These are phyloP conservation scores for Trichogramma dendrolimi DNA, from an alignment of 2,888 invertebrate genomes.

Conservation along the genomic window DNA sequence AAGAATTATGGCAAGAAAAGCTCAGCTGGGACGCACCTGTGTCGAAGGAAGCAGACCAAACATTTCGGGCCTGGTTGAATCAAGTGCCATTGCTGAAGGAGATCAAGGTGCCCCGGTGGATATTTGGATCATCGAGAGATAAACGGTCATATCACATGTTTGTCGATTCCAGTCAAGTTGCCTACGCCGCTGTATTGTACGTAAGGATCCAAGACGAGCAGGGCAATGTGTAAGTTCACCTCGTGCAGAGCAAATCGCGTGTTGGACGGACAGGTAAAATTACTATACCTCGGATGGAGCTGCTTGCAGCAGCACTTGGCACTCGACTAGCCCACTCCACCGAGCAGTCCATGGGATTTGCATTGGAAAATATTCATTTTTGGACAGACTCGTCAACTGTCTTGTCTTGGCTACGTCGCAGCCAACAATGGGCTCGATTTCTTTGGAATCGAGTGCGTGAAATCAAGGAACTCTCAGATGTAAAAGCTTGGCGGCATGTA, in stretches of 20 bases:
- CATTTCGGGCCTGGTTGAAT: slow-evolving; percentile 1
- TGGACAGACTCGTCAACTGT: slow-evolving; percentile 40
- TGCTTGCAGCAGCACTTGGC: slow-evolving; percentile 3
- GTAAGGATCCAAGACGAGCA: not conserved
- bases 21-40: slow-evolving; percentile 12
- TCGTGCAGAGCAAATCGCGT: slow-evolving; percentile 15
- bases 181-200: slow-evolving; percentile 14
- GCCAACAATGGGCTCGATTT: slow-evolving; percentile 35
- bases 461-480: slow-evolving; percentile 23
- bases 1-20: slow-evolving; percentile 1
- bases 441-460: slow-evolving; percentile 37
- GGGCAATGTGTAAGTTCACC: not conserved
- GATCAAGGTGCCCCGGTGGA: slow-evolving; percentile 1
- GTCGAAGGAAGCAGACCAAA: too few relatives aligned
- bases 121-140: not conserved
- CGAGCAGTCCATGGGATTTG: not conserved
- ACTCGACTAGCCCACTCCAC: not conserved
- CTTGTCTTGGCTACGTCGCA: slow-evolving; percentile 34
- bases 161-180: slow-evolving; percentile 32
- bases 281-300: slow-evolving; percentile 15
- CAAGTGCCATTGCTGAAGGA: not conserved
- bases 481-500: slow-evolving; percentile 15
- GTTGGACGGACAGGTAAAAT: slow-evolving; percentile 22
- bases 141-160: slow-evolving; percentile 32
- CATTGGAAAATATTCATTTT: slow-evolving; percentile 17